phyloP scores from a whole-genome alignment of 2,113 vertebrate species.

The Prunella himalayana region DNA sequence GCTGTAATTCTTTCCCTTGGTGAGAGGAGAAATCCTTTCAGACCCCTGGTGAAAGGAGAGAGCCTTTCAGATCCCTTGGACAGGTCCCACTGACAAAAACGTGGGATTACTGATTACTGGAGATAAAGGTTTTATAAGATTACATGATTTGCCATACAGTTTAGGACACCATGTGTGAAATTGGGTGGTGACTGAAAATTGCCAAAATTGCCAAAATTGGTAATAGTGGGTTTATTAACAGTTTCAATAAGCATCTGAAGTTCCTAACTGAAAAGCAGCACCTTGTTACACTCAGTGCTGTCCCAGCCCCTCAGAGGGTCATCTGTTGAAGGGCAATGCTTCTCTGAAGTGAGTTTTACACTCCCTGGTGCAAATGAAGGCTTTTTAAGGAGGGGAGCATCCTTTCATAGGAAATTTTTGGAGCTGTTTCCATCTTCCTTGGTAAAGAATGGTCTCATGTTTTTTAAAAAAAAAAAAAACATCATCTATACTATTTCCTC shows the following conservation, averaged over 20 bases:
- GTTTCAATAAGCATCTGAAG: background rate
- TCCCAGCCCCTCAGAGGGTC: background rate
- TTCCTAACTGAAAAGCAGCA: background rate
- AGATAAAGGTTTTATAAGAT: background rate
- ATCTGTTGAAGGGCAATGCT: background rate
- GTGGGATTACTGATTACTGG: background rate
- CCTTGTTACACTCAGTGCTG: background rate
- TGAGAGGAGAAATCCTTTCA: background rate
- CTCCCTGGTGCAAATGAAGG: background rate
- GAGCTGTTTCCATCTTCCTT: background rate
- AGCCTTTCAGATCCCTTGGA: background rate
- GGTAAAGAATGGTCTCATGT: background rate
- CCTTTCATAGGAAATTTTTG: background rate
- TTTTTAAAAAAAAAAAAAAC: background rate
- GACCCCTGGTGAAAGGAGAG: background rate
- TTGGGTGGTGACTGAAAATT: background rate
- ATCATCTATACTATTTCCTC: background rate
- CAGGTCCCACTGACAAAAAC: background rate
- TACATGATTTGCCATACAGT: fast-evolving
- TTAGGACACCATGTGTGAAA: background rate
- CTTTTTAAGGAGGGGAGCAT: background rate
- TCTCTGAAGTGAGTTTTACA: background rate
- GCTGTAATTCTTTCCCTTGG: background rate
- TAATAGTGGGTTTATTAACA: background rate
- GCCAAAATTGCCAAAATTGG: background rate